Base-by-base conservation (phyloP, 2,797 vertebrate genomes). In the Cyprinodon diabolis region DNA sequence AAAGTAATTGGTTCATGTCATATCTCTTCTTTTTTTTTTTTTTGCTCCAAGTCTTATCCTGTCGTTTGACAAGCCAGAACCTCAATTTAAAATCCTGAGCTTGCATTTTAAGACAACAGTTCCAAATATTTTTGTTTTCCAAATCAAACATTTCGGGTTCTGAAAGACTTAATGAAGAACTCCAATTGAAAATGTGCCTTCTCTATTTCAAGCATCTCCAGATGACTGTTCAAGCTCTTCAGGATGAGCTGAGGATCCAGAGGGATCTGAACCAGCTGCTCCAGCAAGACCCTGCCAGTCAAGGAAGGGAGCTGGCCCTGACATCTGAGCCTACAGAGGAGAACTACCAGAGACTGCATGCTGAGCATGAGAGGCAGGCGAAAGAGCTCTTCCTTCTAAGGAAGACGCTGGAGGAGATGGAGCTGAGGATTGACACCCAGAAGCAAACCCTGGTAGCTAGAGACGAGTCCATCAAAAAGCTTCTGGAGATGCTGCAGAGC, bases 341-440 rank as follows among this genome's bases (percentile, higher is more conserved):
- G 84, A 98, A 98, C 91, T 98, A 97, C 86, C 95, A 96, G 23
- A 92, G 96, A 4, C 94, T 98, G 23, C 96, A 97, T 0, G 84
- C 86, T 0, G 97, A 99, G 87, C 96, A 99, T 0, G 98, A 99
- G 76, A 94, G 97, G 69, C 98, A 99, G 90, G 97, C 97, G 88
- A 98, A 99, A 84, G 98, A 99, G 81, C 96, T 99, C 3, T 98
- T 98, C 87, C 95, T 99, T 72, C 94, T 99, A 0, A 95, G 98
- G 23, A 99, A 98, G 92, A 99, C 98, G 21, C 89, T 99, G 79
- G 98, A 99, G 90, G 98, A 99, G 92, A 99, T 99, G 98, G 98
- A 99, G 79, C 91, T 99, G 75, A 95, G 98, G 43, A 97, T 99
- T 43, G 98, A 99, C 88, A 99, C 98, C 0, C 98, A 99, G 91